Percentiles rank a stretch among this genome's conserved stretches.
Evolutionary conservation across 1,140 invertebrate genomes (phyloP).

Genomic region (Trichogramma pretiosum): DNA sequence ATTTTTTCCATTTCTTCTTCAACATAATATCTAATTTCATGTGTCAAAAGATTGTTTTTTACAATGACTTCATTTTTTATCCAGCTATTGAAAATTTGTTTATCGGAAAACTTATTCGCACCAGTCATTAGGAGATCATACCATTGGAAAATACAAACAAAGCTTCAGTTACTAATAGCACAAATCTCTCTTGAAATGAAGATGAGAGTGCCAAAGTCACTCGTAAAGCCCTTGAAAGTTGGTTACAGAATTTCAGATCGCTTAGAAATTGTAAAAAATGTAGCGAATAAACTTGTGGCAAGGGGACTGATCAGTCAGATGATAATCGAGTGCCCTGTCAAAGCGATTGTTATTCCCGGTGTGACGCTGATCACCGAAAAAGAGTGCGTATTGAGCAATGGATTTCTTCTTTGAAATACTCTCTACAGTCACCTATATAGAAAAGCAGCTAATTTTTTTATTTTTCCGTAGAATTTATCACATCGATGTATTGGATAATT

Average conservation of each 20-base stretch:
- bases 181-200: conserved; percentile 19
- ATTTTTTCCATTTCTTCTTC: no score
- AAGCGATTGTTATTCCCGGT: conserved; percentile 18
- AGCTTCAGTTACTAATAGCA: conserved; percentile 17
- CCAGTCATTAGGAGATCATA: conserved; percentile 5
- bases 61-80: conserved; percentile 1
- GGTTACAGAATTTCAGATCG: conserved; percentile 4
- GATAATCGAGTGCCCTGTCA: conserved; percentile 20
- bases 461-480: conserved; percentile 16
- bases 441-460: neutral
- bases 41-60: no score
- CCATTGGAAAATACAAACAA: conserved; percentile 14
- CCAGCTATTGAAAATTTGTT: conserved; percentile 15
- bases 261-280: neutral
- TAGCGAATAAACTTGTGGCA: conserved; percentile 1
- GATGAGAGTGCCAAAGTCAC: conserved; percentile 7
- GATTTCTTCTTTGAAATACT: neutral
- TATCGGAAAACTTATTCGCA: conserved; percentile 14
- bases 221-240: neutral
- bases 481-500: conserved; percentile 21
- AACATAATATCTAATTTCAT: no score
- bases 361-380: conserved; percentile 13
- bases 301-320: conserved; percentile 5
- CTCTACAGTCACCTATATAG: neutral
- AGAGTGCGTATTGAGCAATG: conserved; percentile 9